Evolutionary conservation across 1,140 invertebrate species (phyloP).

Genomic region (Tetranychus cinnabarinus): DNA sequence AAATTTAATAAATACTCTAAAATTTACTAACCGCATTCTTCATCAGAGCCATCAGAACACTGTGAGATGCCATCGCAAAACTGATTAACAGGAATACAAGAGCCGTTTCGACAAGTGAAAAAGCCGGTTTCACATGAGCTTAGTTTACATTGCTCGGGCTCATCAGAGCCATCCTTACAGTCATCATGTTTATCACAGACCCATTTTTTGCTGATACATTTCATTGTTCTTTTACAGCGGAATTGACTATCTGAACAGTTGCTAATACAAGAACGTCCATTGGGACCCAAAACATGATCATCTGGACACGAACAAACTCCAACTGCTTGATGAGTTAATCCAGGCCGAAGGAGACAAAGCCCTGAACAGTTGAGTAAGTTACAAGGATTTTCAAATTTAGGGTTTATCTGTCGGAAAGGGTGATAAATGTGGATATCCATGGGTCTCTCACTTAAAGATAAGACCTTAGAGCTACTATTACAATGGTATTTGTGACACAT

Average conservation of each 20-base stretch:
- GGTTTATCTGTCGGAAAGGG: slow-evolving; percentile 43
- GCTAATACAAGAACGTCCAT: slow-evolving; percentile 67
- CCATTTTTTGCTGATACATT: slow-evolving; percentile 37
- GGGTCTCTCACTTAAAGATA: slow-evolving; percentile 32
- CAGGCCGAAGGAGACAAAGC: slow-evolving; percentile 35
- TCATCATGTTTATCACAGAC: slow-evolving; percentile 20
- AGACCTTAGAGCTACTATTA: slow-evolving; percentile 42
- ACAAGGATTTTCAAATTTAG: slow-evolving; percentile 37
- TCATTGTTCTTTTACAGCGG: slow-evolving; percentile 57
- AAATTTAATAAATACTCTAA: slow-evolving; percentile 24
- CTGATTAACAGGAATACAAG: slow-evolving; percentile 23
- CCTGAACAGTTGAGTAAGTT: slow-evolving; percentile 49
- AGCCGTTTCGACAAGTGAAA: slow-evolving; percentile 26
- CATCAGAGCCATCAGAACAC: slow-evolving; percentile 42
- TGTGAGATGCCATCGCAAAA: slow-evolving; percentile 39
- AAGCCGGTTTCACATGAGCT: slow-evolving; percentile 16
- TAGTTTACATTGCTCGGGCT: neutral
- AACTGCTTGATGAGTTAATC: slow-evolving; percentile 51
- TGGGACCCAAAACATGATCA: slow-evolving; percentile 48
- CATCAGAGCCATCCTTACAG: slow-evolving; percentile 37
- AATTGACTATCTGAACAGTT: slow-evolving; percentile 79
- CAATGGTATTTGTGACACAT: slow-evolving; percentile 60
- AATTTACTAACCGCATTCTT: slow-evolving; percentile 12
- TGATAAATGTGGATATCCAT: slow-evolving; percentile 24
- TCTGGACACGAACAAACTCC: slow-evolving; percentile 86